A percentile compares a stretch with the other conserved stretches of the same genome.
Conservation (phyloP, 2,797 vertebrate genomes). For the Clarias fuscus region DNA sequence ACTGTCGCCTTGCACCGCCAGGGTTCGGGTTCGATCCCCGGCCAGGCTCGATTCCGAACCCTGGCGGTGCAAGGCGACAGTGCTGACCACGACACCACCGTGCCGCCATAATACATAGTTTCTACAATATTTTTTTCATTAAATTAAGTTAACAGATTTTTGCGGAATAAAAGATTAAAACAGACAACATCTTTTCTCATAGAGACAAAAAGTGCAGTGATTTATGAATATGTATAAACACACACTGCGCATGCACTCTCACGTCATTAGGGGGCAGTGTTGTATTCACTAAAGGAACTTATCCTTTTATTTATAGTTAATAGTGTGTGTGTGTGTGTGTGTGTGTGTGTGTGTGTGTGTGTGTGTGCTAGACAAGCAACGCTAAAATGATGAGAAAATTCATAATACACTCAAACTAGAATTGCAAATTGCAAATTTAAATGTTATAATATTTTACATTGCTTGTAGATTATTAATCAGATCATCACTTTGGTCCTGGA, state of each 20-base stretch:
- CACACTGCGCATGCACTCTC: not conserved
- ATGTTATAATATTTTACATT: not conserved
- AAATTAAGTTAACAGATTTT: not conserved
- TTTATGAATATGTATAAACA: not conserved
- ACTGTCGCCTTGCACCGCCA: no score
- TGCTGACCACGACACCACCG: no score
- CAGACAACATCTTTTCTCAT: not conserved
- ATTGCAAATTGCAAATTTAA: not conserved
- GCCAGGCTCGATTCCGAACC: no score
- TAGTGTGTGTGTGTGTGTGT: not conserved
- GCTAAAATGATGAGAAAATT: not conserved
- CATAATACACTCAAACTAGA: not conserved
- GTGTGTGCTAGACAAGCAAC: no score
- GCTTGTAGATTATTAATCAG: not conserved
- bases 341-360: not conserved
- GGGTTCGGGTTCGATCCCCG: no score
- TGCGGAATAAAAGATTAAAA: not conserved
- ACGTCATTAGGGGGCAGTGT: slow-evolving; percentile 8
- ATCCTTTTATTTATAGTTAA: not conserved
- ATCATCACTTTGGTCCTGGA: no score
- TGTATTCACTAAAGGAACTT: not conserved
- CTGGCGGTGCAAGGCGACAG: no score
- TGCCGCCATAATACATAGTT: no score
- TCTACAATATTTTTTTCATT: no score
- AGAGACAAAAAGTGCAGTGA: not conserved